A percentile compares a stretch with the other conserved stretches of the same genome.
Conservation (phyloP, 2,797 vertebrate genomes). For the Pachyuromys duprasi region DNA sequence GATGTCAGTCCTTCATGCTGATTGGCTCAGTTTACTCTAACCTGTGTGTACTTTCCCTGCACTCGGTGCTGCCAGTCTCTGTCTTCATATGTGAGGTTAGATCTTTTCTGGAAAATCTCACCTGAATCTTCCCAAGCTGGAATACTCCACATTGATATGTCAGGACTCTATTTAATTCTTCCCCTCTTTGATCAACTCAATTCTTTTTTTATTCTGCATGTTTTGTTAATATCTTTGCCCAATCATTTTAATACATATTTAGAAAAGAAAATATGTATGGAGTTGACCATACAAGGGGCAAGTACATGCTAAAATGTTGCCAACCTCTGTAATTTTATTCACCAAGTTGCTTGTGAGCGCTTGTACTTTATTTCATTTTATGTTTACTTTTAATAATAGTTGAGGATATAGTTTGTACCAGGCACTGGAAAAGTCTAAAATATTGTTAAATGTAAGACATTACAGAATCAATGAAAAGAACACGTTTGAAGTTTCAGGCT, state of each 20-base stretch:
- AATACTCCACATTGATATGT: background rate
- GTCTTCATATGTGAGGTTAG: background rate
- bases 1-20: background rate
- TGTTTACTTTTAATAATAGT: background rate
- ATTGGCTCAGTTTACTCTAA: background rate
- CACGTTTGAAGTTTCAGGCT: background rate
- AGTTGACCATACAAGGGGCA: background rate
- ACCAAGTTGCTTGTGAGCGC: background rate
- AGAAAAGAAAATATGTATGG: background rate
- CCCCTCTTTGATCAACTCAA: background rate
- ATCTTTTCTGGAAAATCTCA: background rate
- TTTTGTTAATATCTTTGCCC: background rate
- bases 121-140: background rate
- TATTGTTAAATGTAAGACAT: background rate
- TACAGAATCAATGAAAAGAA: background rate
- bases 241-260: background rate
- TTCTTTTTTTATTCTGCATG: background rate
- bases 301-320: background rate
- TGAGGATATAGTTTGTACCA: background rate
- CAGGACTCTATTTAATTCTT: background rate
- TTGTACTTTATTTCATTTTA: background rate
- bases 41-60: background rate
- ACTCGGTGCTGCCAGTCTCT: background rate
- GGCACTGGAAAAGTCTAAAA: background rate
- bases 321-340: background rate